Conservation (phyloP, 2,888 invertebrate species). For the Dasypolia templi region DNA sequence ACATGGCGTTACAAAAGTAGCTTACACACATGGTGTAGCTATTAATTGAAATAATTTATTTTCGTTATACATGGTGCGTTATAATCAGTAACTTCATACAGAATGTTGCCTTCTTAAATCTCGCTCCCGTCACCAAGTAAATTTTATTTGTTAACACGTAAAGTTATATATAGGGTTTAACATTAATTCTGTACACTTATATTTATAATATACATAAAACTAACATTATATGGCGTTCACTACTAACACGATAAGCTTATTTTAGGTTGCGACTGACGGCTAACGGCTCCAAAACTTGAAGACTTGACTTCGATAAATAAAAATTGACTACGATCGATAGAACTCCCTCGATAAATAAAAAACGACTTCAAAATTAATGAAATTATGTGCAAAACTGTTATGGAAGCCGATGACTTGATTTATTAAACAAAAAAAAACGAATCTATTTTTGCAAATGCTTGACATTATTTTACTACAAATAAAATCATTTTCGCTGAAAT, state of each 20-base stretch:
- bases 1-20: not conserved
- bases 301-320: slow-evolving; percentile 11
- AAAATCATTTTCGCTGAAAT: no score
- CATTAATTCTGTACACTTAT: slow-evolving; percentile 61
- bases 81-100: not conserved
- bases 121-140: slow-evolving; percentile 23
- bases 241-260: slow-evolving; percentile 48
- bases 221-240: slow-evolving; percentile 63
- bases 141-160: slow-evolving; percentile 5
- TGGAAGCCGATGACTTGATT: not conserved
- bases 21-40: not conserved
- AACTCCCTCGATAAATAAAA: not conserved
- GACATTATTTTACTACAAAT: not conserved
- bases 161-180: slow-evolving; percentile 21
- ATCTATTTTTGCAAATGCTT: no score
- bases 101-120: not conserved
- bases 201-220: slow-evolving; percentile 61
- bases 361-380: not conserved
- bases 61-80: slow-evolving; percentile 1
- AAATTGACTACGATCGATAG: not conserved
- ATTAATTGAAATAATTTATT: not conserved
- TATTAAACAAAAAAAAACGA: no score
- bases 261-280: slow-evolving; percentile 21
- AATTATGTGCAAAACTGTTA: not conserved
- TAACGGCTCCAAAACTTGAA: slow-evolving; percentile 26